Evolutionary conservation across 2,888 invertebrate species (phyloP), one percentile per base, ranked within the genome.

Genomic region (Zelleria hepariella): DNA sequence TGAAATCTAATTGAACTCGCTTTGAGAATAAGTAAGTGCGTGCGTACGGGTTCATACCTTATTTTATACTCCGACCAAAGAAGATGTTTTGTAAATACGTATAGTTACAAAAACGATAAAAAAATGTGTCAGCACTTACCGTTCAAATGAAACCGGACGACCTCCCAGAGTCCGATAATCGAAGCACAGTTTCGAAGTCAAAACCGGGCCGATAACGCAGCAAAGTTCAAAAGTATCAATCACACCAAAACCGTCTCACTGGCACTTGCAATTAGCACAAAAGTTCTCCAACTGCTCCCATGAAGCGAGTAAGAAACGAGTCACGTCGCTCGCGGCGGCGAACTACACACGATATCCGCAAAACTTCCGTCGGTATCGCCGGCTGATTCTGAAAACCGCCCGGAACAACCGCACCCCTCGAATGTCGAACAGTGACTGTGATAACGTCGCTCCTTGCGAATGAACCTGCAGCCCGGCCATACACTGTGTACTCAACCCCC

Each of bases 391-490:
- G 68, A 68, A 68, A 64, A 62, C 70, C 67, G 65, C 56, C 74
- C 72, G 67, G 66, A 66, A 71, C 73, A 69, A 77, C 78, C 77
- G 71, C 80, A 81, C 85, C 75, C 82, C 77, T 74, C 85, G 83
- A 80, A 67, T 76, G 85, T 78, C 80, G 82, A 86, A 78, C 83
- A 81, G 84, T 86, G 82, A 88, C 87, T 88, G 86, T 85, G 86
- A 86, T 87, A 88, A 86, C 84, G 78, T 80, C 74, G 78, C 78
- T 81, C 80, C 80, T 78, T 77, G 67, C 84, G 76, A 82, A 78
- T 78, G 77, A 82, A 84, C 85, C 85, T 77, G 78, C 83, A 20
- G 24, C 78, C 77, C 56, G 48, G 77, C 77, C 76, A 79, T 77
- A 78, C 74, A 73, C 75, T 76, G 75, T 70, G 74, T 68, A 67